Conservation (phyloP, 2,113 vertebrate species). For the Anoplopoma fimbria region DNA sequence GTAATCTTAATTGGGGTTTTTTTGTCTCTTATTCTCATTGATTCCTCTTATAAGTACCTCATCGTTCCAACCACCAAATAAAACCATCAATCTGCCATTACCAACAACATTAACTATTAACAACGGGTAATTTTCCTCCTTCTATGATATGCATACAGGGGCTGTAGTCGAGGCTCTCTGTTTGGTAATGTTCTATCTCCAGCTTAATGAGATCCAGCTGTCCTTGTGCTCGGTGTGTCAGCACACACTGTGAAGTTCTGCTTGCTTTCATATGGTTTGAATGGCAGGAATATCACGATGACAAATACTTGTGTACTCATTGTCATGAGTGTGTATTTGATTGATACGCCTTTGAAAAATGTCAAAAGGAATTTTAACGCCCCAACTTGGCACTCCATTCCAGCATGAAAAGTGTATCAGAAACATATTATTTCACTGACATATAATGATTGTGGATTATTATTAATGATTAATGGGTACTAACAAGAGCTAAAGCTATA, state of each 20-base stretch:
- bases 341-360: not conserved
- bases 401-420: not conserved
- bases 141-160: not conserved
- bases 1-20: not conserved
- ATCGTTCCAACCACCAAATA: constrained; percentile 9
- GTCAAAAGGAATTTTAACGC: not conserved
- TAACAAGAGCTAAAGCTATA: constrained; percentile 10
- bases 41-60: not conserved
- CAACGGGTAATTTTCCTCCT: not conserved
- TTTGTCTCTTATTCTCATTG: not conserved
- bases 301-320: not conserved
- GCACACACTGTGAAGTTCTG: constrained; percentile 7
- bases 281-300: constrained; percentile 21
- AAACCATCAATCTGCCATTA: constrained; percentile 33
- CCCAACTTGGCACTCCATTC: not conserved
- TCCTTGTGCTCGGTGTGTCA: constrained; percentile 17
- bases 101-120: constrained; percentile 18
- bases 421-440: not conserved
- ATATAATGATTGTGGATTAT: not conserved
- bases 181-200: not conserved
- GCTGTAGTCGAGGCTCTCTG: constrained; percentile 9
- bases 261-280: constrained; percentile 25
- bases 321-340: not conserved
- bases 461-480: constrained; percentile 16
- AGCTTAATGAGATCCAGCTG: constrained; percentile 12